A percentile compares a stretch with the other conserved stretches of the same genome.
Evolutionary conservation across 2,888 invertebrate species (phyloP).

Genomic region (Drosophila affinis): DNA sequence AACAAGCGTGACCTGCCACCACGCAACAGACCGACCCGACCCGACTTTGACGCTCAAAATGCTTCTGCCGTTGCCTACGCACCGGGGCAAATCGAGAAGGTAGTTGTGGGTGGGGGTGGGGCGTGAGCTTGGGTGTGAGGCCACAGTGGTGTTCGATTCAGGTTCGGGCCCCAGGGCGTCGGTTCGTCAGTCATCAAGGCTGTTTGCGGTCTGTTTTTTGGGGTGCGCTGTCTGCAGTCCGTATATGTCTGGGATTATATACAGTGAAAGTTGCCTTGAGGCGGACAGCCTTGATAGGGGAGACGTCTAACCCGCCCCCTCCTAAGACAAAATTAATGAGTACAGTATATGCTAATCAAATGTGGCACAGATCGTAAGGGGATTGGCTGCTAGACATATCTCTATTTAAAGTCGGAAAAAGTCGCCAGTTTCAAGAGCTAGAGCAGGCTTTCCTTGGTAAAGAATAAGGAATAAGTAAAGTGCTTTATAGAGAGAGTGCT

Average conservation of each 20-base stretch:
- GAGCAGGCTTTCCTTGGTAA: no score
- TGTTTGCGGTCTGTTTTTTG: conserved; percentile 50
- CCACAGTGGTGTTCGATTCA: conserved; percentile 27
- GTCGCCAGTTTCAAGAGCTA: background rate
- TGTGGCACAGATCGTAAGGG: background rate
- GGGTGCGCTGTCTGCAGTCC: conserved; percentile 38
- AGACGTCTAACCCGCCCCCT: background rate
- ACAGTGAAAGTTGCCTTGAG: conserved; percentile 1
- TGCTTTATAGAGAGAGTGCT: no score
- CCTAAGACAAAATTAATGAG: background rate
- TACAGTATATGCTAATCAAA: background rate
- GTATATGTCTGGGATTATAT: conserved; percentile 31
- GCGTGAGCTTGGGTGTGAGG: background rate
- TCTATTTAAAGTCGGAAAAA: background rate
- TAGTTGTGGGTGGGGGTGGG: background rate
- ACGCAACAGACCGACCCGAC: conserved; percentile 28
- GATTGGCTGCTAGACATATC: background rate
- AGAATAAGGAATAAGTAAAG: no score
- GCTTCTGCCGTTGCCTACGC: conserved; percentile 41
- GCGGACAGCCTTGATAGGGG: background rate
- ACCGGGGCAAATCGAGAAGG: conserved; percentile 22
- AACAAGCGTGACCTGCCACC: conserved; percentile 65
- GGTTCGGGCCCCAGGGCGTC: conserved; percentile 17
- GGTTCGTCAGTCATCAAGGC: conserved; percentile 51
- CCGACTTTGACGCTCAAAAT: conserved; percentile 56